Base-by-base conservation (phyloP, 2,113 vertebrate genomes). In the Phrynocephalus versicolor region DNA sequence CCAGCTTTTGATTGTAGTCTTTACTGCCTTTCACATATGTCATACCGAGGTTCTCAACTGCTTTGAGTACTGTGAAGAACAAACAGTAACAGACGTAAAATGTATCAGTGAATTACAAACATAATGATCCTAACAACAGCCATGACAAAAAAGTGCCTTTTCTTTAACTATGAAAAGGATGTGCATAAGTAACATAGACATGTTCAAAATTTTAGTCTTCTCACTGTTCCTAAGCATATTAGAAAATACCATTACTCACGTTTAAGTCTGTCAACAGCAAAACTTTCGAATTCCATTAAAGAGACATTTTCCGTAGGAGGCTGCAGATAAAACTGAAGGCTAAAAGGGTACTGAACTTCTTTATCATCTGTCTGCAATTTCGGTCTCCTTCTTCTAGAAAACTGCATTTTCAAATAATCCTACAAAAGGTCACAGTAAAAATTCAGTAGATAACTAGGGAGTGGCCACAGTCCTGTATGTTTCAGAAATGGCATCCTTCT, bases 201-300 rank as follows among this genome's bases (percentile, higher is more conserved):
- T 74, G 12, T 19, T 27, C 30, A 39, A 2, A 85, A 85, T 62
- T 39, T 37, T 41, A 60, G n/a, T 19, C 13, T 21, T 70, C 19
- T 70, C 19, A 80, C 2, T 33, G 60, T 57, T 57, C 78, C 77
- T 62, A 55, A 78, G 18, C 35, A 60, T 3, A 51, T n/a, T 71
- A 79, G 39, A 25, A 72, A 79, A 19, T 2, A 55, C 57, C 2
- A 39, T 45, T 79, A 94, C 98, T 97, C 93, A 99, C 99, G 89
- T 95, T 94, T 98, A 84, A 99, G 89, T 90, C 99, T 96, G 15
- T 99, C 98, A 8, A 99, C 55, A 16, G 99, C 98, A 55, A 99
- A 96, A 27, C 85, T 96, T 94, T 99, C 99, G 89, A 99, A 99
- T 91, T 99, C 98, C 3, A 67, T 62, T 58, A 99, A 95, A 3